phyloP scores from a whole-genome alignment of 2,113 vertebrate species.

The Prochilodus magdalenae region DNA sequence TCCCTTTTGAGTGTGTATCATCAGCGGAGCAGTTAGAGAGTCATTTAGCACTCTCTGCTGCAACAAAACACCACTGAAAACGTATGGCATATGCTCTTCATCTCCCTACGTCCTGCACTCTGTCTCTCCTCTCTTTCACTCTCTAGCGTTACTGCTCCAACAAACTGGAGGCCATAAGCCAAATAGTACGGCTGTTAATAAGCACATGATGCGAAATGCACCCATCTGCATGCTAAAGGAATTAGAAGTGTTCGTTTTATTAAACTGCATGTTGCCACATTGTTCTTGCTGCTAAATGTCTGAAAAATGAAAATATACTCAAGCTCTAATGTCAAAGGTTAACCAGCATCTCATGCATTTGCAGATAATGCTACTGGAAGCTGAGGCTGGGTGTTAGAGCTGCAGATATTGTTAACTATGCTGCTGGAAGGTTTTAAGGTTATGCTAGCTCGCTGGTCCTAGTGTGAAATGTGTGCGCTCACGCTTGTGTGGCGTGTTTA shows the following conservation, averaged over 20 bases:
- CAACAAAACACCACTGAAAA: slow-evolving; percentile 51
- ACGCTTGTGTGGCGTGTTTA: too few species aligned
- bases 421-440: slow-evolving; percentile 39
- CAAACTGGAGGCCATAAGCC: slow-evolving; percentile 48
- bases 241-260: slow-evolving; percentile 16
- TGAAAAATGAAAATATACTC: neutral
- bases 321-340: neutral
- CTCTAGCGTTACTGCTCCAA: slow-evolving; percentile 36
- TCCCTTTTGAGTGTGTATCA: slow-evolving; percentile 46
- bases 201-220: slow-evolving; percentile 38
- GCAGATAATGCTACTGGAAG: slow-evolving; percentile 13
- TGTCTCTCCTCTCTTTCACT: neutral
- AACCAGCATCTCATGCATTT: neutral
- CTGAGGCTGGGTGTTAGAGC: neutral
- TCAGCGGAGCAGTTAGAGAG: slow-evolving; percentile 47
- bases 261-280: neutral
- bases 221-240: slow-evolving; percentile 40
- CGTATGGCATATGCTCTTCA: slow-evolving; percentile 48
- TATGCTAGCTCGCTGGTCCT: neutral
- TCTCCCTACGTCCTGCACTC: slow-evolving; percentile 43
- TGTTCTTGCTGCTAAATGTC: neutral
- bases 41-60: slow-evolving; percentile 49
- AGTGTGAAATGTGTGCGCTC: slow-evolving; percentile 32
- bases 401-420: neutral
- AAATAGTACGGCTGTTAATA: slow-evolving; percentile 40